Conservation (phyloP, 2,113 vertebrate species). For the Ptychochromis oligacanthus region DNA sequence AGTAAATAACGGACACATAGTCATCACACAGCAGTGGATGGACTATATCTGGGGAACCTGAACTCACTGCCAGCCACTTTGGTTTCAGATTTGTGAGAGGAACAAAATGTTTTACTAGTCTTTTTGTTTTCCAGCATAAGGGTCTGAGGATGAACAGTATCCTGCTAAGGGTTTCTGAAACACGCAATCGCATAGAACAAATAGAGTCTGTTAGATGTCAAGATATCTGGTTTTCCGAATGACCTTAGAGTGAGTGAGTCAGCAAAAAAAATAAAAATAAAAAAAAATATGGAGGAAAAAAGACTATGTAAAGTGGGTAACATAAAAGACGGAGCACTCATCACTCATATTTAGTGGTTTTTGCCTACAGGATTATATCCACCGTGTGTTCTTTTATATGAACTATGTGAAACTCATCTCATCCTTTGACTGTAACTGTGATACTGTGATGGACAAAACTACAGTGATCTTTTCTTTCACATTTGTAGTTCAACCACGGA, state of each 20-base stretch:
- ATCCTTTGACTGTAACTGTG: constrained; percentile 62
- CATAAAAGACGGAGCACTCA: constrained; percentile 23
- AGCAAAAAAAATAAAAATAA: background rate
- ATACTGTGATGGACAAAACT: constrained; percentile 66
- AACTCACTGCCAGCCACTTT: constrained; percentile 72
- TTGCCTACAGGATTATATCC: constrained; percentile 37
- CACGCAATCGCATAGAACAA: constrained; percentile 35
- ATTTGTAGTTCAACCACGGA: constrained; percentile 37
- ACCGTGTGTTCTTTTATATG: constrained; percentile 37
- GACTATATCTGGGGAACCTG: constrained; percentile 23
- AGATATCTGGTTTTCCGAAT: constrained; percentile 32
- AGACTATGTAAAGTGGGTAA: constrained; percentile 27
- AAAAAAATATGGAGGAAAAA: constrained; percentile 1
- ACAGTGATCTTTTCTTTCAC: constrained; percentile 39
- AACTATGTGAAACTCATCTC: constrained; percentile 51
- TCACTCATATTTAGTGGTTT: constrained; percentile 45
- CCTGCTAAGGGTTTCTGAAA: constrained; percentile 31
- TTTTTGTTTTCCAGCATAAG: constrained; percentile 18
- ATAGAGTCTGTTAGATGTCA: constrained; percentile 21
- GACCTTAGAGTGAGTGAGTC: constrained; percentile 5
- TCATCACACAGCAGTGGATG: constrained; percentile 8
- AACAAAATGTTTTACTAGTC: constrained; percentile 32
- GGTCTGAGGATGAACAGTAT: constrained; percentile 23
- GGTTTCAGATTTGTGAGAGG: constrained; percentile 43
- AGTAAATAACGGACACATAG: background rate